Percentiles rank a stretch among this genome's conserved stretches.
Conservation (phyloP, 2,113 vertebrate genomes). For the Neofelis nebulosa region DNA sequence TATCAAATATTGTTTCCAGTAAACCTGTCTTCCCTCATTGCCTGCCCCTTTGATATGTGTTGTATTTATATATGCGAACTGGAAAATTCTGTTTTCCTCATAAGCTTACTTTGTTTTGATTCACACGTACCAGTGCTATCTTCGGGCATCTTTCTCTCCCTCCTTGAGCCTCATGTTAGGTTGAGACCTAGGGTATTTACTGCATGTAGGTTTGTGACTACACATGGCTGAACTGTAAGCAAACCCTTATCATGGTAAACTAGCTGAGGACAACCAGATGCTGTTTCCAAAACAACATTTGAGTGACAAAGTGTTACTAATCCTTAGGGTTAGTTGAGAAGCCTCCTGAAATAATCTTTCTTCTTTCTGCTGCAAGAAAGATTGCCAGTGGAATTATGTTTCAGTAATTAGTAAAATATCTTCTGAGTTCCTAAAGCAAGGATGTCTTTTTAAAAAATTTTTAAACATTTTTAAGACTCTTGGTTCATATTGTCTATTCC, state of each 20-base stretch:
- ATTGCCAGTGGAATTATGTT: background rate
- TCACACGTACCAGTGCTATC: background rate
- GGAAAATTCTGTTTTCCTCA: background rate
- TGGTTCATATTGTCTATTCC: too few relatives aligned
- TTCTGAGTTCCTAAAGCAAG: background rate
- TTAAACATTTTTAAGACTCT: too few relatives aligned
- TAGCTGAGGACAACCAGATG: background rate
- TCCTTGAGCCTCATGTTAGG: background rate
- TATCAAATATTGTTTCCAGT: background rate
- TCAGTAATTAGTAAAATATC: constrained; percentile 11
- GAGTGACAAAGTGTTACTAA: background rate
- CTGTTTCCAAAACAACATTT: background rate
- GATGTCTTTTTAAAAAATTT: background rate
- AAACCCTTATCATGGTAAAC: background rate
- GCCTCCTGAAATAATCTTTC: background rate
- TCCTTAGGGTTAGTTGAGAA: background rate
- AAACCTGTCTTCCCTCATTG: background rate
- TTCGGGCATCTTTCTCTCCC: background rate
- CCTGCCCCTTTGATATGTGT: background rate
- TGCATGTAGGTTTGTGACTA: background rate
- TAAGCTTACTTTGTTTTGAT: background rate
- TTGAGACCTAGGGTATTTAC: background rate
- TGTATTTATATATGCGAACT: background rate
- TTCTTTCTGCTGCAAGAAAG: background rate
- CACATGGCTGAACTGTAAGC: background rate